Evolutionary conservation across 2,113 vertebrate genomes (phyloP).

Genomic region (Grus americana): DNA sequence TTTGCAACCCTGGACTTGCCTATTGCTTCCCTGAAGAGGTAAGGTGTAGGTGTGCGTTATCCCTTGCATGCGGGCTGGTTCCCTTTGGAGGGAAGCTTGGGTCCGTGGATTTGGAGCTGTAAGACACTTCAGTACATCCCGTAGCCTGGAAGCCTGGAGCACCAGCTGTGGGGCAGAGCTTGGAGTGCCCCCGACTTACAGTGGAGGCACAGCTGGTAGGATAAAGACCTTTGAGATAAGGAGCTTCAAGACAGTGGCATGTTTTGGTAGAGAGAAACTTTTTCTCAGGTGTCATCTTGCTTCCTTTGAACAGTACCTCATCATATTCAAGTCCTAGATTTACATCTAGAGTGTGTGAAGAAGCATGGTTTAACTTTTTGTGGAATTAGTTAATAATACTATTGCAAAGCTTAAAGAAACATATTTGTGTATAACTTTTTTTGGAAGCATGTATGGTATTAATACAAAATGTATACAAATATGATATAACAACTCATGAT

Average conservation of each 20-base stretch:
- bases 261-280: not conserved
- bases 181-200: not conserved
- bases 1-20: not conserved
- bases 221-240: not conserved
- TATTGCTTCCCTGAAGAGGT: not conserved
- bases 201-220: accelerated
- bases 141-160: not conserved
- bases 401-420: not conserved
- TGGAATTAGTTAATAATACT: not conserved
- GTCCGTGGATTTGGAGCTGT: accelerated
- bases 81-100: not conserved
- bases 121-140: not conserved
- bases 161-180: not conserved
- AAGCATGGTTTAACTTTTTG: not conserved
- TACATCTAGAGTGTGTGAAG: not conserved
- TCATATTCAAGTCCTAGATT: not conserved
- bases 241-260: not conserved
- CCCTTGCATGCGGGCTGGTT: not conserved
- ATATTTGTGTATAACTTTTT: not conserved
- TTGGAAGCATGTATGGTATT: not conserved
- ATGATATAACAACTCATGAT: not conserved
- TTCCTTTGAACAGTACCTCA: not conserved
- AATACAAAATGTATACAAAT: not conserved
- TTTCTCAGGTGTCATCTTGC: not conserved
- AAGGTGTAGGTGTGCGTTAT: accelerated